Evolutionary conservation across 2,797 vertebrate species (phyloP).

Genomic region (Gymnothorax reevesii): DNA sequence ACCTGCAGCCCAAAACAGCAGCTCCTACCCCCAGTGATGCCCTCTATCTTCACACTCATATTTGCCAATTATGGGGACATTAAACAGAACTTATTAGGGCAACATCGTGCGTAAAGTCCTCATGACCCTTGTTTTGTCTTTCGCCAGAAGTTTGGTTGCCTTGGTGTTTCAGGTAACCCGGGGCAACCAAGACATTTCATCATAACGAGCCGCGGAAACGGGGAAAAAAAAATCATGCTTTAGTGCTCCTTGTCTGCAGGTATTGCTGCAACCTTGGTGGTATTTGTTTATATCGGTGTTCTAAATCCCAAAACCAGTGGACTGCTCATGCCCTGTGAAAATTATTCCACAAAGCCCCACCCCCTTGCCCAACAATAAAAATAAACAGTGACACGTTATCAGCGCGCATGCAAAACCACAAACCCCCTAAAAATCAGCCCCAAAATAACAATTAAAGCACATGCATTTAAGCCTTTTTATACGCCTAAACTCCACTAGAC

Average conservation of each 20-base stretch:
- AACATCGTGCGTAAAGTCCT: neutral
- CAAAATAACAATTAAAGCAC: slow-evolving; percentile 53
- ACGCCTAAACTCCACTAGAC: slow-evolving; percentile 38
- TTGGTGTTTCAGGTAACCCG: slow-evolving; percentile 3
- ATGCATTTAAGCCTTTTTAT: slow-evolving; percentile 53
- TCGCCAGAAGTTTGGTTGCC: neutral
- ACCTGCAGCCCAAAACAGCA: neutral
- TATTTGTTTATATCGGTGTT: neutral
- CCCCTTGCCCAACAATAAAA: neutral
- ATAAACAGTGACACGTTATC: slow-evolving; percentile 14
- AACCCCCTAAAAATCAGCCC: neutral
- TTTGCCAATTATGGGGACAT: neutral
- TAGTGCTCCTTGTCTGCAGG: neutral
- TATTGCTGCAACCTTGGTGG: neutral
- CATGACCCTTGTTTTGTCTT: neutral
- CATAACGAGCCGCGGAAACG: neutral
- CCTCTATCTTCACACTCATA: neutral
- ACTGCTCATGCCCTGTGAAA: neutral
- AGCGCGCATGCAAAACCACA: neutral
- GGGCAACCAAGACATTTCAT: slow-evolving; percentile 5
- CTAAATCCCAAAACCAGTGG: neutral
- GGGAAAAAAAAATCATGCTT: neutral
- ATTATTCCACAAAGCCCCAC: neutral
- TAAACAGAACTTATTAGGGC: neutral
- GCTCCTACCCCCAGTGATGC: neutral